Percentiles rank a stretch among this genome's conserved stretches.
Conservation (phyloP, 2,113 vertebrate genomes). For the Lophura nycthemera region DNA sequence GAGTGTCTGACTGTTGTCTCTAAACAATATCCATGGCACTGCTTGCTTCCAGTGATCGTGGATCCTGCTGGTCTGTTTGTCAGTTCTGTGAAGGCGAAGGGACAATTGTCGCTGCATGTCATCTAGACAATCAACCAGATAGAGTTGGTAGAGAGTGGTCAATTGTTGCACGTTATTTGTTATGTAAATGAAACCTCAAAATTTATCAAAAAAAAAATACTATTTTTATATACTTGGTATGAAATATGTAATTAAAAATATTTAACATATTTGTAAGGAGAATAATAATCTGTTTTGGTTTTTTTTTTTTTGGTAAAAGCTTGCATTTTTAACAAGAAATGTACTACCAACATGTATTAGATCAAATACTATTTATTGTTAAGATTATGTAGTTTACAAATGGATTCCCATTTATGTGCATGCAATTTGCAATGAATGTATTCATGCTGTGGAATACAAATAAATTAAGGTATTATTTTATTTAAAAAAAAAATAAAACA, state of each 20-base stretch:
- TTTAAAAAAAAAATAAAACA: constrained; percentile 51
- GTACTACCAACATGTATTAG: constrained; percentile 75
- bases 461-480: constrained; percentile 75
- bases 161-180: constrained; percentile 83
- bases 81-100: constrained; percentile 71
- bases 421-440: constrained; percentile 81
- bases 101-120: constrained; percentile 85
- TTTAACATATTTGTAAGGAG: constrained; percentile 85
- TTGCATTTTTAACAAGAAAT: constrained; percentile 81
- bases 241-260: constrained; percentile 80
- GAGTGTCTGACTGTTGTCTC: constrained; percentile 75
- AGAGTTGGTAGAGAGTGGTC: constrained; percentile 81
- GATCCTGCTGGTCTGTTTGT: constrained; percentile 81
- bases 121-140: constrained; percentile 85
- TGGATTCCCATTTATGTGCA: constrained; percentile 76
- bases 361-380: constrained; percentile 76
- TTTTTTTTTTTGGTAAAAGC: constrained; percentile 81
- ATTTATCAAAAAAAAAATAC: constrained; percentile 83
- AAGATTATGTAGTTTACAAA: constrained; percentile 74
- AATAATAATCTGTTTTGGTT: constrained; percentile 73
- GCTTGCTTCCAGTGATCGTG: constrained; percentile 70
- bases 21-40: constrained; percentile 74
- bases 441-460: constrained; percentile 68
- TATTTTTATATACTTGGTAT: constrained; percentile 89
- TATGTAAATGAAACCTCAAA: constrained; percentile 84